These are phyloP conservation scores for Ericerus pela DNA, from an alignment of 1,140 invertebrate species.

Conservation along the genomic window DNA sequence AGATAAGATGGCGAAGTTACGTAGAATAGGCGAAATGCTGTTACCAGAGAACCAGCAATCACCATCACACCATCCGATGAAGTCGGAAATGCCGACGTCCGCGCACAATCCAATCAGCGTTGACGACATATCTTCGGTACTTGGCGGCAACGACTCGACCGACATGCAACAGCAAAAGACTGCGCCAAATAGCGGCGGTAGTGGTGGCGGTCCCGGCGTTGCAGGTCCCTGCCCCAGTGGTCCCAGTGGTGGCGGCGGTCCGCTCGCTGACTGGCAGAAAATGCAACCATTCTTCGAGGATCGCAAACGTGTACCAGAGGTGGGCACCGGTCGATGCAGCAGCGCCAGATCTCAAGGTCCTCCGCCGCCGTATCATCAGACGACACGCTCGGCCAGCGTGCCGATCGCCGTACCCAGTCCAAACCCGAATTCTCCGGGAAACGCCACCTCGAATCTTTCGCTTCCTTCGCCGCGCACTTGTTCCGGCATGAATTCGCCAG, in stretches of 20 bases:
- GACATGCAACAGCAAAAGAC: too few species aligned
- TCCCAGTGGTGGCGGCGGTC: not conserved
- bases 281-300: constrained; percentile 31
- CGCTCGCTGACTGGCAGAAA: constrained; percentile 24
- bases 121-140: not conserved
- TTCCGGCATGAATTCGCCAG: constrained; percentile 52
- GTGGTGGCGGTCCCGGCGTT: not conserved
- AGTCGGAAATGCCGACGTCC: constrained; percentile 1
- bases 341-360: constrained; percentile 55
- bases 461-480: constrained; percentile 51
- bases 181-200: not conserved
- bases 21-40: constrained; percentile 83
- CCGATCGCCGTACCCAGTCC: constrained; percentile 60
- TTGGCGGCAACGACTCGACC: not conserved
- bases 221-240: too few species aligned
- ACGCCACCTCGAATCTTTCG: constrained; percentile 52
- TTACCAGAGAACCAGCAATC: constrained; percentile 36
- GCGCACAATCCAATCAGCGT: not conserved
- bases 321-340: constrained; percentile 29
- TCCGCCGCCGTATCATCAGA: constrained; percentile 70
- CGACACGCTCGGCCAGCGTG: constrained; percentile 65
- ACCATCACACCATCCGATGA: not conserved
- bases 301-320: constrained; percentile 29
- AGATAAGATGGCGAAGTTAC: constrained; percentile 75
- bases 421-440: constrained; percentile 52